Evolutionary conservation across 2,888 invertebrate species (phyloP).

Genomic region (Nomada ruficornis): DNA sequence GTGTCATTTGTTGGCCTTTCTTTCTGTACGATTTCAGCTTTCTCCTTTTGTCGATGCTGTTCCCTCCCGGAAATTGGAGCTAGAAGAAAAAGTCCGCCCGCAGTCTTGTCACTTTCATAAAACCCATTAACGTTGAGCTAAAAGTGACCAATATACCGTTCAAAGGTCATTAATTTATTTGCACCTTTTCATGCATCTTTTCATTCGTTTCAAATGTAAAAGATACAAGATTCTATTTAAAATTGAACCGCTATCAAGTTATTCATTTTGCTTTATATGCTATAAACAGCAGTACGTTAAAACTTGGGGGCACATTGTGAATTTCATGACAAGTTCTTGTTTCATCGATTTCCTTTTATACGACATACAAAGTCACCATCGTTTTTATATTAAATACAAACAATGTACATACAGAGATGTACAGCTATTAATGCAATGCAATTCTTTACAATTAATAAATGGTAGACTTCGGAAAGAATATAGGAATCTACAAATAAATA

Average conservation of each 20-base stretch:
- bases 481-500: background rate
- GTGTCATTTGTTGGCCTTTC: conserved; percentile 13
- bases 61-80: conserved; percentile 1
- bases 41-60: background rate
- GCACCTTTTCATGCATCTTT: too few species aligned
- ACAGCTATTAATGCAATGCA: background rate
- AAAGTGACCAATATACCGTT: too few species aligned
- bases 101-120: too few species aligned
- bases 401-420: background rate
- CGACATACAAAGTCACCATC: conserved; percentile 14
- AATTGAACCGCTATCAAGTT: background rate
- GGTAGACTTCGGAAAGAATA: background rate
- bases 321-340: background rate
- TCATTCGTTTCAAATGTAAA: too few species aligned
- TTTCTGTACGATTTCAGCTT: background rate
- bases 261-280: background rate
- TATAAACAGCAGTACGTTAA: background rate
- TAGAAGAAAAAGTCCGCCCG: background rate
- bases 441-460: background rate
- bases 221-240: background rate
- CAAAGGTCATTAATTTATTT: too few species aligned
- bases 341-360: background rate
- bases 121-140: too few species aligned
- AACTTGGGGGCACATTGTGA: background rate
- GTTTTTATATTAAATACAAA: background rate